Percentiles rank a stretch among this genome's conserved stretches.
Evolutionary conservation across 1,140 invertebrate genomes (phyloP).

Genomic region (Hetaerina americana): DNA sequence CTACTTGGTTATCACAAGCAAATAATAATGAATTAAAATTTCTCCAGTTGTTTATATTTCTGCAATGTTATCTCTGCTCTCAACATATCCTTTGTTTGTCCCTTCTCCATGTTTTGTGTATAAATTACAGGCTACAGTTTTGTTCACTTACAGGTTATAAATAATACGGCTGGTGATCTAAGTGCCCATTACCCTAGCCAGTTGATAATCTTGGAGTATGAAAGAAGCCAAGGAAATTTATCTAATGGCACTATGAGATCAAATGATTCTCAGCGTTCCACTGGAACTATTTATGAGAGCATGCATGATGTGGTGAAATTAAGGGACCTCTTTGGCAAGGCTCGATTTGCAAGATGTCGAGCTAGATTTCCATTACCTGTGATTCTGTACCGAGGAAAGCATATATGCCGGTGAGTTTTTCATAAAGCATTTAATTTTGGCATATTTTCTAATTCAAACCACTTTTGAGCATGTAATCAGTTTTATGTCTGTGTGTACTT

Average conservation of each 20-base stretch:
- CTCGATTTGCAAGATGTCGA: constrained; percentile 48
- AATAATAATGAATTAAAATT: too few relatives aligned
- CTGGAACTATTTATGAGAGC: constrained; percentile 46
- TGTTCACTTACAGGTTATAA: constrained; percentile 35
- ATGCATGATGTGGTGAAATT: constrained; percentile 42
- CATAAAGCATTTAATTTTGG: too few relatives aligned
- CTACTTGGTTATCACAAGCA: too few relatives aligned
- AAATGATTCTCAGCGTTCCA: constrained; percentile 23
- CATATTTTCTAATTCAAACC: too few relatives aligned
- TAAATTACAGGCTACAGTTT: too few relatives aligned
- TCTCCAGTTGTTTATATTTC: too few relatives aligned
- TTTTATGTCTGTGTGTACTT: too few relatives aligned
- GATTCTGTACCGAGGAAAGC: constrained; percentile 62
- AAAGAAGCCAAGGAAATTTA: constrained; percentile 31
- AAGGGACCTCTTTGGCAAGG: constrained; percentile 38
- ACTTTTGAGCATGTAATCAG: too few relatives aligned
- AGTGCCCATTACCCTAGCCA: constrained; percentile 60
- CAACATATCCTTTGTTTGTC: too few relatives aligned
- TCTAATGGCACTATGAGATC: constrained; percentile 20
- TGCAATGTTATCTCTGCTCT: too few relatives aligned
- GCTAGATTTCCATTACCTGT: constrained; percentile 66
- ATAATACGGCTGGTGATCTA: constrained; percentile 54
- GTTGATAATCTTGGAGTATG: constrained; percentile 54
- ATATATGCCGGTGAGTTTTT: constrained; percentile 40
- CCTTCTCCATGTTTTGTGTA: too few relatives aligned